These are phyloP conservation scores for Pegoplata infirma DNA, from an alignment of 2,888 invertebrate species.

Conservation along the genomic window DNA sequence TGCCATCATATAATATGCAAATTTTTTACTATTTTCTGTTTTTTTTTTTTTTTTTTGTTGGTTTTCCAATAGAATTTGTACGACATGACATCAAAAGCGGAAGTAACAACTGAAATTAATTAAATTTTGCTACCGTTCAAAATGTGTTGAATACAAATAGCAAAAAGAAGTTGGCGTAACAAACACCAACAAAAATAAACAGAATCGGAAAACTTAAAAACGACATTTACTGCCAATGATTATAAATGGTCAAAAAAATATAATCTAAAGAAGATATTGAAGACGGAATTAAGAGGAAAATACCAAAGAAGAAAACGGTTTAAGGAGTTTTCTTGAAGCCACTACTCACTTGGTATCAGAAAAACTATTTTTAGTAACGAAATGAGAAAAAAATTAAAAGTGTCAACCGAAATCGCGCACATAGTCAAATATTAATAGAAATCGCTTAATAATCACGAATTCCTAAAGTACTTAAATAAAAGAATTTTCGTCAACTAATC, in stretches of 20 bases:
- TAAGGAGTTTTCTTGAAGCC: no score
- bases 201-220: constrained; percentile 33
- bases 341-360: no score
- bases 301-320: no score
- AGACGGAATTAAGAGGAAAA: neutral
- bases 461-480: no score
- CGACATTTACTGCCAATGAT: constrained; percentile 49
- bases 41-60: no score
- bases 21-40: constrained; percentile 47
- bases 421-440: no score
- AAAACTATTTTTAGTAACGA: no score
- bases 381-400: no score
- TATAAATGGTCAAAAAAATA: constrained; percentile 40
- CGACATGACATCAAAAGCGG: constrained; percentile 60
- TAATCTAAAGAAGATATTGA: neutral
- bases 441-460: no score
- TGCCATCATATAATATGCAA: constrained; percentile 49
- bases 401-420: no score
- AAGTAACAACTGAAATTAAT: constrained; percentile 65
- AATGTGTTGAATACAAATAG: constrained; percentile 32
- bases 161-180: constrained; percentile 43
- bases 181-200: neutral
- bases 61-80: constrained; percentile 34
- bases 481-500: no score
- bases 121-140: constrained; percentile 61